Evolutionary conservation across 2,888 invertebrate species (phyloP), one percentile per base, ranked within the genome.

Genomic region (Phalangium opilio): DNA sequence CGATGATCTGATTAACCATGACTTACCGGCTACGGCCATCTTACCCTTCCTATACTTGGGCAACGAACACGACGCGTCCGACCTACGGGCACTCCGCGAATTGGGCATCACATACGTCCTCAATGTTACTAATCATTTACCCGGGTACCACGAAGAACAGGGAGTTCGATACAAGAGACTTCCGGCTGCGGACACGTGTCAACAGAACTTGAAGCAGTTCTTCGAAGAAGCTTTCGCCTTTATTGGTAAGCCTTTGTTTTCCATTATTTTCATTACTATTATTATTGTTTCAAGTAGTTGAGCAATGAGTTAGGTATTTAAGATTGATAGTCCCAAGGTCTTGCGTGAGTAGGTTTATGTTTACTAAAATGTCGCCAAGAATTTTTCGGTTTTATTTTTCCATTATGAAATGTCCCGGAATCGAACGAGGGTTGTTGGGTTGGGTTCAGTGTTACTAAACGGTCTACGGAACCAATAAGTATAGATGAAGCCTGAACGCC

Each of bases 121-220:
- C 43, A 84, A 83, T 67, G 83, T 83, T 58, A 84, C 83, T 62
- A 77, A 80, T 35, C 79, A 81, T 64, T 68, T 78, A 61, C 79
- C 81, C 49, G 77, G 77, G 51, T 76, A 77, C 64, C 78, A 77
- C 67, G 75, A 79, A 64, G 70, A 73, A 54, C 68, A 74, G 55
- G 77, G 77, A 50, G 75, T 56, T 50, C 45, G 49, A 15, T 82
- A 82, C 67, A 78, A 79, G 67, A 78, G 82, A 64, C 77, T 85
- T 64, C 83, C 83, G 49, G 85, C 84, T 57, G 75, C 78, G 52
- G 85, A 85, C 71, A 82, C 80, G 55, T 79, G 80, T 43, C 80
- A 81, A 62, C 84, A 85, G 66, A 85, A 85, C 70, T 77, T 85
- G 51, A 81, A 81, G 62, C 84, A 84, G 72, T 84, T 83, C 73